Conservation (phyloP, 2,888 invertebrate species). For the Nephrotoma appendiculata region DNA sequence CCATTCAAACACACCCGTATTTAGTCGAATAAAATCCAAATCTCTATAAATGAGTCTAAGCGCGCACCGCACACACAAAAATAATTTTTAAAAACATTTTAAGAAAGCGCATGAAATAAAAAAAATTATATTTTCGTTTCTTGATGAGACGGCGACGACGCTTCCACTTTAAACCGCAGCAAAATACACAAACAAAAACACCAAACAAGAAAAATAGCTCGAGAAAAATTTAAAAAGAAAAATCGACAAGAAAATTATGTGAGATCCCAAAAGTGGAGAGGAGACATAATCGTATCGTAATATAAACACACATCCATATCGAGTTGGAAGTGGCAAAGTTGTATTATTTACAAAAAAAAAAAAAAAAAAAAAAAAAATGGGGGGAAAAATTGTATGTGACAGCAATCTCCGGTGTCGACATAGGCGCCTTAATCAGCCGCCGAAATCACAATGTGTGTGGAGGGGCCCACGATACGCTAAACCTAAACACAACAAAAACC, state of each 20-base stretch:
- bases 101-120: not conserved
- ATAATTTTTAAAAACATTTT: not conserved
- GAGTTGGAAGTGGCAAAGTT: not conserved
- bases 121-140: not conserved
- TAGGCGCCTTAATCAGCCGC: conserved; percentile 5
- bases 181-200: conserved; percentile 3
- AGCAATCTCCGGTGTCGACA: conserved; percentile 4
- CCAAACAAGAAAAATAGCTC: not conserved
- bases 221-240: not conserved
- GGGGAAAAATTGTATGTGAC: conserved; percentile 5
- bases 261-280: not conserved
- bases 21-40: not conserved
- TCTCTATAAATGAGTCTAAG: not conserved
- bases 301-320: not conserved
- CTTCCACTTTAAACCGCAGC: conserved; percentile 4
- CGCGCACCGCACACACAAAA: not conserved
- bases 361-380: not conserved
- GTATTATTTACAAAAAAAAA: not conserved
- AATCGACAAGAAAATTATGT: not conserved
- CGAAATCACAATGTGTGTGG: conserved; percentile 1
- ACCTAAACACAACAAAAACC: not conserved
- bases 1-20: not conserved
- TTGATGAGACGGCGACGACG: conserved; percentile 3
- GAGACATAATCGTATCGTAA: not conserved
- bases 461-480: not conserved